Evolutionary conservation across 2,797 vertebrate species (phyloP), one percentile per base, ranked within the genome.

Genomic region (Spinibarbus caldwelli): DNA sequence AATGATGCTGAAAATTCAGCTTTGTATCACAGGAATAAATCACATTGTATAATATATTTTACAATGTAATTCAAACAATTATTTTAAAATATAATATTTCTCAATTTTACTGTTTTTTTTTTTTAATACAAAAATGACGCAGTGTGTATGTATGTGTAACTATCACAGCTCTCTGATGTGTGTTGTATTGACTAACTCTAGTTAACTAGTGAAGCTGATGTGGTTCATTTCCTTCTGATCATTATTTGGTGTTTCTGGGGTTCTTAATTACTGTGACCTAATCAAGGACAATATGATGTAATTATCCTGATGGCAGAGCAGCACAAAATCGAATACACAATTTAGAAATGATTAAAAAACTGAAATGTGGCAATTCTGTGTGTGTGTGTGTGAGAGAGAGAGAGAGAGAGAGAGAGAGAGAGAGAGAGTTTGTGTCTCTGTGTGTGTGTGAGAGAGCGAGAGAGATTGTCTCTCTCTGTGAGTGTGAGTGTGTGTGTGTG

Each of bases 221-320:
- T 4, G 10, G 5, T 14, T 36, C 11, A n/a, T 31, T 57, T 76
- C 49, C 2, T 0, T n/a, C 26, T 8, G 73, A 26, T 77, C 49
- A 17, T 8, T 77, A 15, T 77, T n/a, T n/a, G 11, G 19, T 8
- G 34, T 77, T 86, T 23, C 15, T 8, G 2, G 45, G 73, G n/a
- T 87, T 80, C 80, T 87, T 88, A 89, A 77, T 90, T 84, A 89
- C 73, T 34, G 34, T 26, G n/a, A 79, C 80, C 86, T 85, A 87
- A 88, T 88, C 29, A 86, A 87, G 87, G 71, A 80, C 67, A 83
- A 75, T 59, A 29, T 66, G 47, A 75, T 88, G 88, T 80, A 80
- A 83, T 88, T 82, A 86, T 59, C 77, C 17, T 67, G 83, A 36
- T 23, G 4, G 66, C 47, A 75, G 43, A 73, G 72, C 67, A 84